phyloP scores from a whole-genome alignment of 1,140 invertebrate genomes.

The Drosophila busckii region DNA sequence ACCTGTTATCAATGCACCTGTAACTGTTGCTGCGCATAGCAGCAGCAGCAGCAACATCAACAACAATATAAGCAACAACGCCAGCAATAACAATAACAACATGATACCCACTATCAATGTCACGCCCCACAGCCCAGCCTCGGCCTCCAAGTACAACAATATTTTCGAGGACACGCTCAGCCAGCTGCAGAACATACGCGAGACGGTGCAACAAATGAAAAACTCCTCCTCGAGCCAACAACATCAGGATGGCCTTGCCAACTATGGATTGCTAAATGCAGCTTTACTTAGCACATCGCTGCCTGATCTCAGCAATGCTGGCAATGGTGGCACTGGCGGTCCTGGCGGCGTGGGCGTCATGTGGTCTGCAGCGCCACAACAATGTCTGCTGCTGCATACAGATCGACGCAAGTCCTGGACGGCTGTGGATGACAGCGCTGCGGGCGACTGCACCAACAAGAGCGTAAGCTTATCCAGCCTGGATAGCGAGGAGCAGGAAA shows the following conservation, averaged over 20 bases:
- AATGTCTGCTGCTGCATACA: conserved; percentile 79
- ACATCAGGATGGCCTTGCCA: conserved; percentile 48
- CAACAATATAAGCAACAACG: conserved; percentile 15
- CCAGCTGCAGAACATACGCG: conserved; percentile 75
- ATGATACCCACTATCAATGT: conserved; percentile 91
- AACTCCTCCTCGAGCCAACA: conserved; percentile 59
- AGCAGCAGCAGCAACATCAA: conserved; percentile 3
- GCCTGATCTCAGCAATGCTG: conserved; percentile 59
- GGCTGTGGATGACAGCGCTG: conserved; percentile 84
- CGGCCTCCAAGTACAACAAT: conserved; percentile 79
- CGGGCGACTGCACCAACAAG: conserved; percentile 72
- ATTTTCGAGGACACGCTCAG: conserved; percentile 80
- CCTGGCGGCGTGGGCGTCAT: conserved; percentile 27
- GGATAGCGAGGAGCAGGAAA: conserved; percentile 81
- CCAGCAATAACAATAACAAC: conserved; percentile 51
- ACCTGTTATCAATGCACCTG: conserved; percentile 63
- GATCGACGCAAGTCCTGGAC: conserved; percentile 89
- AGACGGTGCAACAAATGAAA: conserved; percentile 78
- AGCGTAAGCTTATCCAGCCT: conserved; percentile 81
- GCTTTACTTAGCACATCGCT: conserved; percentile 81
- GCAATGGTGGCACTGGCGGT: conserved; percentile 8
- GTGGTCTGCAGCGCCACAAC: conserved; percentile 65
- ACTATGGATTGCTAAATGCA: conserved; percentile 52
- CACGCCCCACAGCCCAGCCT: conserved; percentile 88
- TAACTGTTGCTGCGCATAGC: not conserved